Evolutionary conservation across 1,140 invertebrate genomes (phyloP).

Genomic region (Scaptodrosophila lebanonensis): DNA sequence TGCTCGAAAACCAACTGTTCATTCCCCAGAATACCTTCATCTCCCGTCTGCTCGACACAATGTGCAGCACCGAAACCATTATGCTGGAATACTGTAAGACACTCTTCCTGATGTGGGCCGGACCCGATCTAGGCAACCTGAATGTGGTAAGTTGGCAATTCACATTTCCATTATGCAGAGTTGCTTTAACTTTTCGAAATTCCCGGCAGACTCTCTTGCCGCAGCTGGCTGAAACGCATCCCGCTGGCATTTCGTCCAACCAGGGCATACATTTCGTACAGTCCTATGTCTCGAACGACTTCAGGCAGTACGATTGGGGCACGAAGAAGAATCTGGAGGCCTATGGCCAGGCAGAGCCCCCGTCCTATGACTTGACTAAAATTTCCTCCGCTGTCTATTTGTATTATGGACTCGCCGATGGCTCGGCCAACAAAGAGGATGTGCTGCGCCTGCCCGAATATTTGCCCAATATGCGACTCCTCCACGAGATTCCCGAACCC

Average conservation of each 20-base stretch:
- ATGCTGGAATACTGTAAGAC: constrained; percentile 50
- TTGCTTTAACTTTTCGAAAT: neutral
- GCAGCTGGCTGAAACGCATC: constrained; percentile 58
- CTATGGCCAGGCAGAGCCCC: constrained; percentile 78
- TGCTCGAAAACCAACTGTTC: constrained; percentile 56
- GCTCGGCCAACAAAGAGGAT: constrained; percentile 78
- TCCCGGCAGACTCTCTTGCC: constrained; percentile 47
- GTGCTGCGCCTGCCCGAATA: constrained; percentile 69
- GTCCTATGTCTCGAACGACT: constrained; percentile 61
- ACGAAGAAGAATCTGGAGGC: constrained; percentile 68
- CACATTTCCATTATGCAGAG: neutral
- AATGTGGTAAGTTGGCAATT: constrained; percentile 33
- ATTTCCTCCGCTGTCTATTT: constrained; percentile 81
- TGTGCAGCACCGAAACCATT: constrained; percentile 48
- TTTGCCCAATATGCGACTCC: constrained; percentile 75
- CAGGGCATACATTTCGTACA: constrained; percentile 78
- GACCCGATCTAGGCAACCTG: constrained; percentile 39
- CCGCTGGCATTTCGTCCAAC: constrained; percentile 78
- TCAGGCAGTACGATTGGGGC: constrained; percentile 78
- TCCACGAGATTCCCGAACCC: constrained; percentile 72
- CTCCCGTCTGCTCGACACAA: constrained; percentile 45
- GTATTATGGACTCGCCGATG: constrained; percentile 82
- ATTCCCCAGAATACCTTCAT: constrained; percentile 55
- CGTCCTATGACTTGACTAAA: constrained; percentile 79
- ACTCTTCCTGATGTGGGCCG: constrained; percentile 55